Evolutionary conservation across 1,140 invertebrate genomes (phyloP).

Genomic region (Radopholus similis): DNA sequence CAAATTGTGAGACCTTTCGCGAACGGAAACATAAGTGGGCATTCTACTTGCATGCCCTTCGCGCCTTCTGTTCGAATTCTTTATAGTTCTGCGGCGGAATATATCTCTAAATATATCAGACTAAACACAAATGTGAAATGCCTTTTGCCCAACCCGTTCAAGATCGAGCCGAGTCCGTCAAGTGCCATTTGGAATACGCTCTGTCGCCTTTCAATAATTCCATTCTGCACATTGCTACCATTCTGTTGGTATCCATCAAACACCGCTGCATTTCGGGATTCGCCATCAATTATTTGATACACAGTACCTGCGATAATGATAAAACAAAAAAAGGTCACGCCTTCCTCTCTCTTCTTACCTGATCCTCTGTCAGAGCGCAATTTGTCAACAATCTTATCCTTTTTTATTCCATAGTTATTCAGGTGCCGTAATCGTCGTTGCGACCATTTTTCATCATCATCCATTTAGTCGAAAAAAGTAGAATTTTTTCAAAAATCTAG

Average conservation of each 20-base stretch:
- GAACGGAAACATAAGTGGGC: slow-evolving; percentile 7
- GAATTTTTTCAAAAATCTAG: too few species aligned
- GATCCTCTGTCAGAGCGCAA: neutral
- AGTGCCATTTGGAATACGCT: slow-evolving; percentile 19
- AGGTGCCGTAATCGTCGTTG: slow-evolving; percentile 20
- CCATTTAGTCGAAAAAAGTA: too few species aligned
- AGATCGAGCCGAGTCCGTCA: slow-evolving; percentile 2
- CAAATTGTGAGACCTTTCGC: neutral
- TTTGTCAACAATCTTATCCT: slow-evolving; percentile 12
- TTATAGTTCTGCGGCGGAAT: neutral
- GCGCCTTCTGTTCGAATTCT: neutral
- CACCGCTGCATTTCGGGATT: neutral
- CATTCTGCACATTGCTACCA: neutral
- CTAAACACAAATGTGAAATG: neutral
- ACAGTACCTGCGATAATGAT: neutral
- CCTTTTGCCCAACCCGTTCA: slow-evolving; percentile 17
- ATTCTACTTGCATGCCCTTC: neutral
- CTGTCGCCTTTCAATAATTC: slow-evolving; percentile 13
- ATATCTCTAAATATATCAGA: slow-evolving; percentile 11
- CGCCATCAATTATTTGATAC: neutral
- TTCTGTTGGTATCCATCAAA: neutral
- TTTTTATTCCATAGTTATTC: slow-evolving; percentile 23
- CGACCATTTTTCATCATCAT: slow-evolving; percentile 25
- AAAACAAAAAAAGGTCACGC: slow-evolving; percentile 12
- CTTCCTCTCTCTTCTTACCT: neutral